Evolutionary conservation across 2,888 invertebrate genomes (phyloP).

Genomic region (Tipula helvola): DNA sequence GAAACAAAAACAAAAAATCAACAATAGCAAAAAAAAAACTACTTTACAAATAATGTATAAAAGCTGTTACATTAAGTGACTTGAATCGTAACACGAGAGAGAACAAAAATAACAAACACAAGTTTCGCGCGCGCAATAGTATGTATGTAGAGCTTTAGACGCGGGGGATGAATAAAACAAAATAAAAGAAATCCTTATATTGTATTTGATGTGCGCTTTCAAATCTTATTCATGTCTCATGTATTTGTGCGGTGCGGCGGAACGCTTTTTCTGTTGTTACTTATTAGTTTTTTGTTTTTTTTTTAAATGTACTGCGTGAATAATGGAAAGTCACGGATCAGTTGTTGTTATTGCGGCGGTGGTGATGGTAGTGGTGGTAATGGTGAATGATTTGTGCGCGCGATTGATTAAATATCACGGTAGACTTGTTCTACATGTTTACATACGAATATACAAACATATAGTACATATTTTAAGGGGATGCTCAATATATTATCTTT

Average conservation of each 20-base stretch:
- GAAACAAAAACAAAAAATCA: not conserved
- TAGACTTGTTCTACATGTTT: not conserved
- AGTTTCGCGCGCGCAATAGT: not conserved
- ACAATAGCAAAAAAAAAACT: not conserved
- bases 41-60: not conserved
- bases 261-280: not conserved
- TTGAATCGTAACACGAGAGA: not conserved
- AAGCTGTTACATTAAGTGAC: constrained; percentile 4
- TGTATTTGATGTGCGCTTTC: not conserved
- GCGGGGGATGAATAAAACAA: not conserved
- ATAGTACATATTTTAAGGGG: too few relatives aligned
- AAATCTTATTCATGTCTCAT: not conserved
- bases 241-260: not conserved
- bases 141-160: too few relatives aligned
- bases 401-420: not conserved
- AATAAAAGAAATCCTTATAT: not conserved
- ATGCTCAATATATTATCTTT: not conserved
- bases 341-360: not conserved
- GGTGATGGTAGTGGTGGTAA: not conserved
- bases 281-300: not conserved
- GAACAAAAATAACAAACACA: not conserved
- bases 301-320: not conserved
- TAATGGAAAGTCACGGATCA: not conserved
- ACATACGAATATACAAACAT: too few relatives aligned
- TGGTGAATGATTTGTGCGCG: not conserved